Evolutionary conservation across 2,113 vertebrate species (phyloP).

Genomic region (Psittacula cyanocephala): DNA sequence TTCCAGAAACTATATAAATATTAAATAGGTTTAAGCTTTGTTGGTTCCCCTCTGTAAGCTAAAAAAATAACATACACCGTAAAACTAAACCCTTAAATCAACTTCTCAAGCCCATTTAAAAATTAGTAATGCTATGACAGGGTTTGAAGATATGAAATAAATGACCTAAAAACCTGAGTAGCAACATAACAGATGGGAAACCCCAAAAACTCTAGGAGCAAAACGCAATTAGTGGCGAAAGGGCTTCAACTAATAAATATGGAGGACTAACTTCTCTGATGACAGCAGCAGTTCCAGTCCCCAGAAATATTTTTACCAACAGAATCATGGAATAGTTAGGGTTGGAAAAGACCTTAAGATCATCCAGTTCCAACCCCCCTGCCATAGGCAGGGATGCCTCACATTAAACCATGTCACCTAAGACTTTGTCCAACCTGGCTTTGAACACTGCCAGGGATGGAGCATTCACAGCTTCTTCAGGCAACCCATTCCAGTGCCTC

Average conservation of each 20-base stretch:
- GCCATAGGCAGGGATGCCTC: no score
- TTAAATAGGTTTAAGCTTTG: not conserved
- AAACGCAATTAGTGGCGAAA: not conserved
- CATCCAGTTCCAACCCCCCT: no score
- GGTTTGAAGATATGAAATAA: not conserved
- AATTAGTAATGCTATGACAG: not conserved
- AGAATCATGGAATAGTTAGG: not conserved
- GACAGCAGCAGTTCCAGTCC: not conserved
- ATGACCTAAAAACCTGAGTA: not conserved
- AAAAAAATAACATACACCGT: not conserved
- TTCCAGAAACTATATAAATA: not conserved
- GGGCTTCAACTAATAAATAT: not conserved
- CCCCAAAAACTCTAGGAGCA: not conserved
- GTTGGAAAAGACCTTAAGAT: no score
- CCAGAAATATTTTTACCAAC: not conserved
- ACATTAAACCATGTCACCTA: no score
- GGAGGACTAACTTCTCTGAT: not conserved
- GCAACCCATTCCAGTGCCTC: no score
- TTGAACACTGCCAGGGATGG: no score
- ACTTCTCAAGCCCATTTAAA: not conserved
- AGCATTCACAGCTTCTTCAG: no score
- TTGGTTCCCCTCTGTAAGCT: not conserved
- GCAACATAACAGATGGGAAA: not conserved
- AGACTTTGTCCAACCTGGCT: no score
- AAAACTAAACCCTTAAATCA: not conserved